Percentiles rank a stretch among this genome's conserved stretches.
Evolutionary conservation across 2,113 vertebrate genomes (phyloP).

Genomic region (human): GRCh38 chr2:88255501-88256000

Average conservation of each 20-base stretch:
- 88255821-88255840: not conserved
- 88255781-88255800: not conserved
- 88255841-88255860: not conserved
- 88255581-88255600: not conserved
- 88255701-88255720: not conserved
- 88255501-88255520: not conserved
- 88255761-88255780: not conserved
- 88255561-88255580: not conserved
- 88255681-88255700: not conserved
- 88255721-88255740: not conserved
- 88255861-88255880: rapidly evolving
- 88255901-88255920: not conserved
- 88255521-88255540: not conserved
- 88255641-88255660: not conserved
- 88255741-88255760: not conserved
- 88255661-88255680: not conserved
- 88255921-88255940: not conserved
- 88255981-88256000: not conserved
- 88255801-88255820: too few relatives aligned
- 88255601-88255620: not conserved
- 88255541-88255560: not conserved
- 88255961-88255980: not conserved
- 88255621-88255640: not conserved
- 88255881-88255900: not conserved
- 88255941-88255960: not conserved